Conservation (phyloP, 1,140 invertebrate genomes). For the Trichonephila inaurata region DNA sequence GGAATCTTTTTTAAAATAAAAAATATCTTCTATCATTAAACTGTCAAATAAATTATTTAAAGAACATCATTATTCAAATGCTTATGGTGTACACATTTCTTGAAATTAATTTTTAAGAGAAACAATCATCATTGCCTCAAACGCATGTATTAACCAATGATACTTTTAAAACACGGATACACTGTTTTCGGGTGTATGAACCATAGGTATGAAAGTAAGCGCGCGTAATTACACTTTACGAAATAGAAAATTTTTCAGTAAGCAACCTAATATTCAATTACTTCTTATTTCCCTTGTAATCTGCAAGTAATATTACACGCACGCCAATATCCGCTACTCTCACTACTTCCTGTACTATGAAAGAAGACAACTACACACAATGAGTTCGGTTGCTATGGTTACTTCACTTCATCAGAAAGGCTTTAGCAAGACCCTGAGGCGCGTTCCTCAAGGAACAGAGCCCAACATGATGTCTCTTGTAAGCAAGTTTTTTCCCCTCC, state of each 20-base stretch:
- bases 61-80: too few relatives aligned
- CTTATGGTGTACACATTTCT: too few relatives aligned
- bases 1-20: too few relatives aligned
- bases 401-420: slow-evolving; percentile 50
- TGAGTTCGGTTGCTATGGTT: slow-evolving; percentile 43
- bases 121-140: too few relatives aligned
- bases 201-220: not conserved
- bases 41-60: too few relatives aligned
- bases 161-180: too few relatives aligned
- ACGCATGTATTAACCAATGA: too few relatives aligned
- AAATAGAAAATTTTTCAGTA: not conserved
- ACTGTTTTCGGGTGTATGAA: too few relatives aligned
- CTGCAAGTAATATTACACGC: not conserved
- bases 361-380: slow-evolving; percentile 55
- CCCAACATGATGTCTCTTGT: slow-evolving; percentile 53
- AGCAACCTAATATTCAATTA: not conserved
- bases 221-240: not conserved
- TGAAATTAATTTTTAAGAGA: too few relatives aligned
- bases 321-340: slow-evolving; percentile 12
- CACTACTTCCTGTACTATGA: not conserved
- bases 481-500: slow-evolving; percentile 39
- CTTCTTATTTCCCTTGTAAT: not conserved
- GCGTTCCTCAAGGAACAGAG: slow-evolving; percentile 56
- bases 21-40: too few relatives aligned
- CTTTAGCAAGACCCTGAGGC: slow-evolving; percentile 29